Conservation (phyloP, 2,888 invertebrate species). For the Mimumesa dahlbomi region DNA sequence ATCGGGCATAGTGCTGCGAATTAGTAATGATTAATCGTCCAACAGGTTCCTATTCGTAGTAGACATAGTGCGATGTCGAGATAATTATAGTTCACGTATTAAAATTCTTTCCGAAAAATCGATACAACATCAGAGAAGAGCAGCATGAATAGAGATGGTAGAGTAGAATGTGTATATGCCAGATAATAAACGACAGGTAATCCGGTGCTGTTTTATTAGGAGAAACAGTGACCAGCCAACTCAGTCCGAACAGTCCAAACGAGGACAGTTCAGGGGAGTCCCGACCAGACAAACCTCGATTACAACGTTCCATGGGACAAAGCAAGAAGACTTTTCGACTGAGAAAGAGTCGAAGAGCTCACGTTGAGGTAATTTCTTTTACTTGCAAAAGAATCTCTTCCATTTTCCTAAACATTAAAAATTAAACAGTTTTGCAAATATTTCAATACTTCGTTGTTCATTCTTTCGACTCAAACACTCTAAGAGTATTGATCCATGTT, state of each 20-base stretch:
- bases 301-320: constrained; percentile 96
- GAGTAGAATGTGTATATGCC: constrained; percentile 27
- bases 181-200: constrained; percentile 19
- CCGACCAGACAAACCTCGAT: constrained; percentile 84
- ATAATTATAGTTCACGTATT: constrained; percentile 14
- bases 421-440: background rate
- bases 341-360: constrained; percentile 88
- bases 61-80: constrained; percentile 35
- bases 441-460: background rate
- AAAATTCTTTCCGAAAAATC: constrained; percentile 9
- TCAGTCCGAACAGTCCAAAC: constrained; percentile 87
- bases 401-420: no score
- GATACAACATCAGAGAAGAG: constrained; percentile 22
- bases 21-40: constrained; percentile 1
- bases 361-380: constrained; percentile 84
- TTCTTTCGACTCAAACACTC: background rate
- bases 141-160: constrained; percentile 55
- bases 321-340: constrained; percentile 96
- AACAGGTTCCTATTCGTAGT: constrained; percentile 10
- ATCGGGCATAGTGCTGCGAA: background rate
- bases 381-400: no score
- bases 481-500: background rate
- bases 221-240: constrained; percentile 88
- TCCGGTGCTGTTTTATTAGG: constrained; percentile 80
- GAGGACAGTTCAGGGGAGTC: constrained; percentile 86